Conservation (phyloP, 2,888 invertebrate species). For the Coecobrya sp. region DNA sequence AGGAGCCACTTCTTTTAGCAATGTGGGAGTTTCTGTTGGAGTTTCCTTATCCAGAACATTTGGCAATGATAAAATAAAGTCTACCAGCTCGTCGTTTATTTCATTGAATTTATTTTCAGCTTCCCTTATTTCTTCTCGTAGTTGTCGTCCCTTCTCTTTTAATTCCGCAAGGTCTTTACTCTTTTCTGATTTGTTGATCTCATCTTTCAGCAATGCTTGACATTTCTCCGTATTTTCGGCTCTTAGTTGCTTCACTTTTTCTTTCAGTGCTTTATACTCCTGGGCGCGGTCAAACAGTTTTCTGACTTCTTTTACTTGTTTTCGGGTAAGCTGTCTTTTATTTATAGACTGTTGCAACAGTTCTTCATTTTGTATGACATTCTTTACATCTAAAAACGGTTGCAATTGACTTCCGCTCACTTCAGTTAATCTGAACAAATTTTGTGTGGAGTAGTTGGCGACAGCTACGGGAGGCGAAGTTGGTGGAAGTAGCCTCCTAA, state of each 20-base stretch:
- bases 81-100: conserved; percentile 92
- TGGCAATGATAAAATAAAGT: conserved; percentile 91
- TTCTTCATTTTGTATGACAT: conserved; percentile 76
- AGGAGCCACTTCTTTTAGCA: conserved; percentile 87
- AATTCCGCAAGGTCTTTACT: conserved; percentile 89
- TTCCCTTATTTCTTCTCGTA: conserved; percentile 91
- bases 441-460: conserved; percentile 70
- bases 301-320: conserved; percentile 87
- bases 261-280: conserved; percentile 88
- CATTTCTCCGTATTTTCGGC: conserved; percentile 82
- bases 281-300: conserved; percentile 87
- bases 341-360: conserved; percentile 86
- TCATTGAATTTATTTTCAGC: conserved; percentile 91
- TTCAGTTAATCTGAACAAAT: conserved; percentile 74
- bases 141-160: conserved; percentile 89
- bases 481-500: not conserved
- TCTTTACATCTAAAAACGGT: conserved; percentile 82
- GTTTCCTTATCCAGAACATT: conserved; percentile 91
- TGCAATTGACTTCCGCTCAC: conserved; percentile 71
- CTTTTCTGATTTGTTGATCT: conserved; percentile 65
- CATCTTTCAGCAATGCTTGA: conserved; percentile 41
- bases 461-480: no score
- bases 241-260: conserved; percentile 87
- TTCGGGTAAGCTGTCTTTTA: conserved; percentile 92
- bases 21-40: conserved; percentile 88